Evolutionary conservation across 2,888 invertebrate species (phyloP).

Genomic region (Rhaphigaster nebulosa): DNA sequence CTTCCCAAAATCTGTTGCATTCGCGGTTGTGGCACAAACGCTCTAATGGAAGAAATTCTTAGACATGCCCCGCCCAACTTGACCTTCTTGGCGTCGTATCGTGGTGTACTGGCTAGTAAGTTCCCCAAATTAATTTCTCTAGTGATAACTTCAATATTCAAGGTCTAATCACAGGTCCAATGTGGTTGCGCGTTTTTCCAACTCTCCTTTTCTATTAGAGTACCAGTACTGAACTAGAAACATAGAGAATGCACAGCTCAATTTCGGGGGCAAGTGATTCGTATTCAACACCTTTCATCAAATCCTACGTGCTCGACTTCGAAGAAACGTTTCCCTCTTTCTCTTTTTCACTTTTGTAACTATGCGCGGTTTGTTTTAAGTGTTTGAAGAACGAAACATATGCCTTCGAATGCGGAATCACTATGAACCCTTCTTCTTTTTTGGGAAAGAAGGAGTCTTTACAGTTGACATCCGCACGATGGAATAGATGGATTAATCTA

Average conservation of each 20-base stretch:
- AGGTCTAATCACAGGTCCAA: background rate
- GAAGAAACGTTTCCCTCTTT: background rate
- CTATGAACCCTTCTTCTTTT: too few species aligned
- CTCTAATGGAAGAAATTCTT: background rate
- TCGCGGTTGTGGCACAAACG: too few species aligned
- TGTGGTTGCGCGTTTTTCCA: background rate
- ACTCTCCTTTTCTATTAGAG: background rate
- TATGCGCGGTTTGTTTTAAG: background rate
- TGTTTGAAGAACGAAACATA: background rate
- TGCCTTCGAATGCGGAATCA: too few species aligned
- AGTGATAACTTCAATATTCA: too few species aligned
- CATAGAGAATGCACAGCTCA: background rate
- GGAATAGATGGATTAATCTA: too few species aligned
- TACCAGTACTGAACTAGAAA: background rate
- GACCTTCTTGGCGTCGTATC: background rate
- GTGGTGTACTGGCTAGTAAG: background rate
- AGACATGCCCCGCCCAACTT: background rate
- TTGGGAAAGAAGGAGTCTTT: too few species aligned
- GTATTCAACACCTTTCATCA: constrained; percentile 11
- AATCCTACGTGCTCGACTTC: background rate
- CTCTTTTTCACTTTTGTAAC: background rate
- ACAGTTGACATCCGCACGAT: too few species aligned
- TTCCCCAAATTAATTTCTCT: background rate
- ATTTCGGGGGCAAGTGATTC: background rate
- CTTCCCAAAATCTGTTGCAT: too few species aligned